Evolutionary conservation across 2,113 vertebrate species (phyloP).

Genomic region (Pseudopipra pipra): DNA sequence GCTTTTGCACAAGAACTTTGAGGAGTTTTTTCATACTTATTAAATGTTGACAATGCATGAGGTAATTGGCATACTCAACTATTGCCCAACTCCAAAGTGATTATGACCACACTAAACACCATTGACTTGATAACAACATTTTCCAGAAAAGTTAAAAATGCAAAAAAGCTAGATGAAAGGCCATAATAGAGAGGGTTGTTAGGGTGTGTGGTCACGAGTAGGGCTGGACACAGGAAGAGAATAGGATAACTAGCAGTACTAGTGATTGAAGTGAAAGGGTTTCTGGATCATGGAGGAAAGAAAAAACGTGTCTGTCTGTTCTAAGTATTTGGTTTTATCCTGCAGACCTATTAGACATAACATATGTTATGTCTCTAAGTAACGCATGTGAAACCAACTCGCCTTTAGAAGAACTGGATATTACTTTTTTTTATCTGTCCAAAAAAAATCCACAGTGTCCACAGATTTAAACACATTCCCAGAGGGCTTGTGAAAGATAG

Average conservation of each 20-base stretch:
- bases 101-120: background rate
- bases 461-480: background rate
- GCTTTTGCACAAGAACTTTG: background rate
- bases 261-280: background rate
- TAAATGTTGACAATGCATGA: background rate
- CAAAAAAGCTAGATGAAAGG: background rate
- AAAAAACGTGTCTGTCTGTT: background rate
- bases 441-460: background rate
- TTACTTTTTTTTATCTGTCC: background rate
- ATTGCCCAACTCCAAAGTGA: background rate
- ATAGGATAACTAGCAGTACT: background rate
- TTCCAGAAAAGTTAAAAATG: background rate
- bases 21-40: background rate
- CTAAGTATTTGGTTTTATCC: background rate
- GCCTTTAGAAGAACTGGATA: background rate
- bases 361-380: accelerated
- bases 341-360: background rate
- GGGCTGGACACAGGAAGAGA: background rate
- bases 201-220: background rate
- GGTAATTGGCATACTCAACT: accelerated
- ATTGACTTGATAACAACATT: background rate
- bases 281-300: background rate
- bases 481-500: background rate
- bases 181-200: background rate
- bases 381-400: background rate